phyloP scores from a whole-genome alignment of 2,888 invertebrate species.

The Agriotes lineatus region DNA sequence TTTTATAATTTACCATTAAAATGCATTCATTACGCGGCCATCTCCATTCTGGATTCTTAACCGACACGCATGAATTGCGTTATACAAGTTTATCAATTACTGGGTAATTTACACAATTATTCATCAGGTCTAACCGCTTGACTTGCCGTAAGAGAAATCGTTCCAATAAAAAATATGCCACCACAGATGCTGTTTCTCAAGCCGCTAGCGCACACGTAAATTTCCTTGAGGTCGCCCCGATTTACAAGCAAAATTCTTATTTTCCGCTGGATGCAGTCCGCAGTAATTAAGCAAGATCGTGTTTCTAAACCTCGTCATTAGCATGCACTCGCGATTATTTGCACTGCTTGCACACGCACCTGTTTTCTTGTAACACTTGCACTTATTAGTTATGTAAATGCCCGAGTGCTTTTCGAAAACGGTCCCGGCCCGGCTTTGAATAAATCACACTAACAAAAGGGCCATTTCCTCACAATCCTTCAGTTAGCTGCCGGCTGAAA shows the following conservation, averaged over 20 bases:
- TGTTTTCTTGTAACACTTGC: constrained; percentile 1
- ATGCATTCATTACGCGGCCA: not conserved
- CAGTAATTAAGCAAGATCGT: not conserved
- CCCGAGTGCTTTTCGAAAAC: too few relatives aligned
- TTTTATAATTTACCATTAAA: constrained; percentile 9
- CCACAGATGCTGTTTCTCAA: not conserved
- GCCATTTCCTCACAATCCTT: not conserved
- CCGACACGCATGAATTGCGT: not conserved
- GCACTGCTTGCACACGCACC: not conserved
- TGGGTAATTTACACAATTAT: not conserved
- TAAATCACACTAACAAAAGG: constrained; percentile 1
- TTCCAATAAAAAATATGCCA: not conserved
- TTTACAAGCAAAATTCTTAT: not conserved
- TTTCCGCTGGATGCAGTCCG: not conserved
- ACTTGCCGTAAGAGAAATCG: not conserved
- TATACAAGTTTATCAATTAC: constrained; percentile 1
- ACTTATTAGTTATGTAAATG: constrained; percentile 10
- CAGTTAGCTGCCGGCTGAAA: not conserved
- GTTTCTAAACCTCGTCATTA: not conserved
- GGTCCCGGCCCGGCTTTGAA: too few relatives aligned
- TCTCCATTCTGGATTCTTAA: not conserved
- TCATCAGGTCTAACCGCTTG: not conserved
- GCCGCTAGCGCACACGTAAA: not conserved
- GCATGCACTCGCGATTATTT: not conserved
- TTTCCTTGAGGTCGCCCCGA: not conserved